These are phyloP conservation scores for Urosaurus nigricauda DNA, from an alignment of 2,797 vertebrate genomes.

Conservation along the genomic window DNA sequence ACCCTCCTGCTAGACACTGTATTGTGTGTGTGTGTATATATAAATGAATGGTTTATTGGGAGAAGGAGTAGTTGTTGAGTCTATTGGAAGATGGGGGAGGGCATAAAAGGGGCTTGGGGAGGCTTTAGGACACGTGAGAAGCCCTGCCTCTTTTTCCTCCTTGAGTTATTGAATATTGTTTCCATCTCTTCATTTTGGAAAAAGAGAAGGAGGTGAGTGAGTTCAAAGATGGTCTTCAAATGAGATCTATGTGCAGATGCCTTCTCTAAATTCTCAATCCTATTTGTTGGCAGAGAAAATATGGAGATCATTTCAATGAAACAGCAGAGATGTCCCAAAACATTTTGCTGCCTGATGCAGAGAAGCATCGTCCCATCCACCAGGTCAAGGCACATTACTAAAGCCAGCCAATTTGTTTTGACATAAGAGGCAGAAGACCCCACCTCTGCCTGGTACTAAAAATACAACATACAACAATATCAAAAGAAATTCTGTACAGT, in stretches of 20 bases:
- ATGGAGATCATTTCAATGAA: background rate
- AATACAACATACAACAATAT: background rate
- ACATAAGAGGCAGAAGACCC: background rate
- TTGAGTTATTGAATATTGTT: too few species aligned
- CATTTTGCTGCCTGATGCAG: background rate
- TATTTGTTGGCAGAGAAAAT: background rate
- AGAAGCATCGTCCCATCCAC: background rate
- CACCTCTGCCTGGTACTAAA: background rate
- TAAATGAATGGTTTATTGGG: too few species aligned
- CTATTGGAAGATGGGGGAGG: too few species aligned
- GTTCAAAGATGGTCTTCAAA: background rate
- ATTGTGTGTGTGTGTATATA: too few species aligned
- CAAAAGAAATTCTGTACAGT: background rate
- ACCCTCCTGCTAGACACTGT: too few species aligned
- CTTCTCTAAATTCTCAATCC: background rate
- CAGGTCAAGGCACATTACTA: background rate
- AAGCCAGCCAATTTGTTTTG: background rate
- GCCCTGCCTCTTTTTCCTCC: too few species aligned
- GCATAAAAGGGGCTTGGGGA: too few species aligned
- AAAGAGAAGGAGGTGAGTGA: background rate
- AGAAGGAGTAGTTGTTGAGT: too few species aligned
- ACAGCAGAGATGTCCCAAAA: background rate
- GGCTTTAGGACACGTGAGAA: too few species aligned
- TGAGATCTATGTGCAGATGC: background rate
- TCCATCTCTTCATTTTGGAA: too few species aligned